A percentile compares a stretch with the other conserved stretches of the same genome.
Evolutionary conservation across 2,113 vertebrate species (phyloP).

Genomic region (Procapra przewalskii): DNA sequence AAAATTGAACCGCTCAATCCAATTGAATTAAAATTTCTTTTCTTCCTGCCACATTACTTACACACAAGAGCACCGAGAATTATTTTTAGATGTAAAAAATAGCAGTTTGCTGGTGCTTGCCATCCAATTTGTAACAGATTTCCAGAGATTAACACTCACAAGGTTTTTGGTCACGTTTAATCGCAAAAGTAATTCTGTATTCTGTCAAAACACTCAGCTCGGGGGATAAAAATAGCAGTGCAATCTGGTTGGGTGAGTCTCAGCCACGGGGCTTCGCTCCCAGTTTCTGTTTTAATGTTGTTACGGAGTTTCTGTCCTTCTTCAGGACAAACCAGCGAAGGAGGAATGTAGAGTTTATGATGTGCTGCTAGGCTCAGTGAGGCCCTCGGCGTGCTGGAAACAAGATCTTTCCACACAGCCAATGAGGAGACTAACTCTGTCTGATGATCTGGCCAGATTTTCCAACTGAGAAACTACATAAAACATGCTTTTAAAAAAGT

Average conservation of each 20-base stretch:
- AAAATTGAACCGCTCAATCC: neutral
- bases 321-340: neutral
- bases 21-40: conserved; percentile 13
- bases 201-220: conserved; percentile 26
- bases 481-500: neutral
- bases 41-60: conserved; percentile 37
- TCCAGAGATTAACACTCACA: conserved; percentile 71
- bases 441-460: conserved; percentile 50
- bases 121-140: conserved; percentile 73
- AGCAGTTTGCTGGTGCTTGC: conserved; percentile 59
- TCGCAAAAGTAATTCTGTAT: conserved; percentile 67
- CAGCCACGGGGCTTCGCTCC: neutral
- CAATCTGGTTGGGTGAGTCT: conserved; percentile 50
- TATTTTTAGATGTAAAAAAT: conserved; percentile 72
- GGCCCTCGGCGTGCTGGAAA: neutral
- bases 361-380: neutral
- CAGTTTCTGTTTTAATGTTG: conserved; percentile 20
- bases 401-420: neutral
- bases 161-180: conserved; percentile 63
- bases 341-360: neutral
- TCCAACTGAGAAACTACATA: neutral
- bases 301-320: neutral
- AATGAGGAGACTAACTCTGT: neutral
- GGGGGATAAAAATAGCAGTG: conserved; percentile 53
- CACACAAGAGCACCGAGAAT: conserved; percentile 32